phyloP scores from a whole-genome alignment of 2,113 vertebrate species.

The Typhlomys cinereus region DNA sequence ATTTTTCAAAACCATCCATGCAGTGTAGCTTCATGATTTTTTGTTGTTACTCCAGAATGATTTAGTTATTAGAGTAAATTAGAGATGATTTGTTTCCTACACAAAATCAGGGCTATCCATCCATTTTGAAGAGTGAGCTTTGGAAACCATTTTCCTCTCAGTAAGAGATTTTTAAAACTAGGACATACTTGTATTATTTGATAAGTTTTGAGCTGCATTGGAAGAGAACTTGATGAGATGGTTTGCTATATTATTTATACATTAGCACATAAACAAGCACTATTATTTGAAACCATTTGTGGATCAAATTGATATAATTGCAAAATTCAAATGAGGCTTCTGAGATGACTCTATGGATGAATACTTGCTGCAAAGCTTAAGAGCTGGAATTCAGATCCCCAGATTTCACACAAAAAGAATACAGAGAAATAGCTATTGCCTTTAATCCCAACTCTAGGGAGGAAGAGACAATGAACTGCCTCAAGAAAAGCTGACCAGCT shows the following conservation, averaged over 20 bases:
- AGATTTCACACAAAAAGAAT: too few relatives aligned
- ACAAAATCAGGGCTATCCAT: conserved; percentile 36
- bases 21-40: conserved; percentile 46
- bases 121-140: not conserved
- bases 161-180: conserved; percentile 2
- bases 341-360: too few relatives aligned
- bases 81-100: conserved; percentile 57
- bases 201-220: not conserved
- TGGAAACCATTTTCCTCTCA: not conserved
- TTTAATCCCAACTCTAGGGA: too few relatives aligned
- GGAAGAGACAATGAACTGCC: too few relatives aligned
- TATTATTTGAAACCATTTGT: not conserved
- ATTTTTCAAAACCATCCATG: conserved; percentile 65
- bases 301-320: not conserved
- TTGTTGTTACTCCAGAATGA: conserved; percentile 47
- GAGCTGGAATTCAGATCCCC: too few relatives aligned
- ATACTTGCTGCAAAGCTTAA: too few relatives aligned
- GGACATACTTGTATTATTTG: not conserved
- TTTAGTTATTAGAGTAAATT: conserved; percentile 63
- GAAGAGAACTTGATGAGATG: not conserved
- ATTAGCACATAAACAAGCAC: not conserved
- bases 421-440: too few relatives aligned
- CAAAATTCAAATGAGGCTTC: conserved; percentile 1
- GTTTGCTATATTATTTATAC: not conserved
- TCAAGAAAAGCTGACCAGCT: too few relatives aligned